phyloP scores from a whole-genome alignment of 2,797 vertebrate species.

The Miichthys miiuy region DNA sequence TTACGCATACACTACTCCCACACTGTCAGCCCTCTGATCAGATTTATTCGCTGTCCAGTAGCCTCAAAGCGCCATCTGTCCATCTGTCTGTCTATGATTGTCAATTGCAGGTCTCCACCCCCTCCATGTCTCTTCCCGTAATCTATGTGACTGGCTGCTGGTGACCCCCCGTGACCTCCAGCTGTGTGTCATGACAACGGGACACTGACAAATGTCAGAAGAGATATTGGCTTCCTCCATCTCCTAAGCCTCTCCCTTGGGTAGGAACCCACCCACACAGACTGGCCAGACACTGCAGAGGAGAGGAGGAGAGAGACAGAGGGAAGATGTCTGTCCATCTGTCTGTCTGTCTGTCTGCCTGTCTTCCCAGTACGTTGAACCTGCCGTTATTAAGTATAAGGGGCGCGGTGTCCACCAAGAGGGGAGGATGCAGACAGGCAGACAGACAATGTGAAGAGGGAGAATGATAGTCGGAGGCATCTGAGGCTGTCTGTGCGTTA shows the following conservation, averaged over 20 bases:
- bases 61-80: conserved; percentile 49
- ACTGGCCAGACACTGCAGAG: conserved; percentile 58
- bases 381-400: conserved; percentile 60
- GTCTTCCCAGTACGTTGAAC: conserved; percentile 40
- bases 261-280: conserved; percentile 68
- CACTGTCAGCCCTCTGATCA: not conserved
- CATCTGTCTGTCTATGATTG: conserved; percentile 35
- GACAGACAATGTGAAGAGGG: conserved; percentile 22
- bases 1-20: not conserved
- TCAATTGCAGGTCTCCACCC: conserved; percentile 47
- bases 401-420: conserved; percentile 55
- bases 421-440: conserved; percentile 32
- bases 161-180: conserved; percentile 75
- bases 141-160: conserved; percentile 72
- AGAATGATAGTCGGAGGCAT: conserved; percentile 47
- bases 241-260: conserved; percentile 68
- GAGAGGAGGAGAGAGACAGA: conserved; percentile 30
- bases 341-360: conserved; percentile 38
- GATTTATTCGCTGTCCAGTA: conserved; percentile 35
- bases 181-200: conserved; percentile 78
- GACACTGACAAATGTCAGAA: conserved; percentile 81
- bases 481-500: conserved; percentile 37
- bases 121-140: conserved; percentile 60
- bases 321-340: conserved; percentile 39
- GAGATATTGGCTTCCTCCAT: conserved; percentile 79